Conservation (phyloP, 2,113 vertebrate genomes). For the Piliocolobus tephrosceles region DNA sequence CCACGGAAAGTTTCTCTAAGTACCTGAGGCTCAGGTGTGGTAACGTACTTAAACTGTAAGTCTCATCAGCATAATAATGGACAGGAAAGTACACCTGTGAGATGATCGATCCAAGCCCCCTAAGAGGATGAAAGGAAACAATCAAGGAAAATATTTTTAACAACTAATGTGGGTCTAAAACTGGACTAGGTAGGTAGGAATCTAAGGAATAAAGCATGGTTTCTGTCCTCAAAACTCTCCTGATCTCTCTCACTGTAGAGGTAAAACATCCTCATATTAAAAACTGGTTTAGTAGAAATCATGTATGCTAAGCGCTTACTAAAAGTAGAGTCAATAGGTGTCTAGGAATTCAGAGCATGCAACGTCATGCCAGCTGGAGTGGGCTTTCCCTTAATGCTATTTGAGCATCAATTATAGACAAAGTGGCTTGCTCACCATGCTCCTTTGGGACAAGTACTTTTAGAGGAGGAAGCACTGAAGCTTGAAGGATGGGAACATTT, state of each 20-base stretch:
- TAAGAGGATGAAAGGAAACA: conserved; percentile 17
- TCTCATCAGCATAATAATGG: not conserved
- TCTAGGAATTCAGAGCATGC: not conserved
- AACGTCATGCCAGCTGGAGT: conserved; percentile 14
- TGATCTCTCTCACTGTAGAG: not conserved
- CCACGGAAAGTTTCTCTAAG: not conserved
- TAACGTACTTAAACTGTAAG: not conserved
- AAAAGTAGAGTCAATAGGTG: not conserved
- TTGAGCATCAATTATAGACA: not conserved
- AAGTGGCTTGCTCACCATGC: not conserved
- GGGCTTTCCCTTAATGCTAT: not conserved
- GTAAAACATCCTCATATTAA: not conserved
- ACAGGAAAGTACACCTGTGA: not conserved
- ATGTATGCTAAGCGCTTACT: not conserved
- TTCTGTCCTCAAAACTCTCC: not conserved
- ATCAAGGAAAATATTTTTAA: conserved; percentile 5
- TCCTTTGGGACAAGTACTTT: conserved; percentile 36
- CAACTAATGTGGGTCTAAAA: not conserved
- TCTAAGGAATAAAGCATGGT: not conserved
- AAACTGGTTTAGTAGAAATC: not conserved
- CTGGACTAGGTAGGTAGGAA: not conserved
- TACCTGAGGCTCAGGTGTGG: not conserved
- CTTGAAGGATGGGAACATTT: conserved; percentile 17
- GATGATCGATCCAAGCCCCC: not conserved
- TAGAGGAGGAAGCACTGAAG: not conserved